A percentile compares a stretch with the other conserved stretches of the same genome.
Conservation (phyloP, 2,888 invertebrate species). For the Cryptocheilus praepositus region DNA sequence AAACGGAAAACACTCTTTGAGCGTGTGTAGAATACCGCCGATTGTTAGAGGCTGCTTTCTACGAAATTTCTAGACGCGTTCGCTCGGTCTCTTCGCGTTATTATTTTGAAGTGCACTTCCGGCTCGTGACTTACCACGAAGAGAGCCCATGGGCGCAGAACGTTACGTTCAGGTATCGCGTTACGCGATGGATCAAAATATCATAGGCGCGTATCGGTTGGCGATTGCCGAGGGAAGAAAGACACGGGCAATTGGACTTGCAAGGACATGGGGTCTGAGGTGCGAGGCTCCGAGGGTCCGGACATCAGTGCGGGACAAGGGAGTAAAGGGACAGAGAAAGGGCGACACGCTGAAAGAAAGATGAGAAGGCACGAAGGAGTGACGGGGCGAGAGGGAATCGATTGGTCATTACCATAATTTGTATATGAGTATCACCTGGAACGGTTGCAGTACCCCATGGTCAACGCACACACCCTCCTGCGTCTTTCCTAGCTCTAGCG, state of each 20-base stretch:
- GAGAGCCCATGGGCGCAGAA: constrained; percentile 8
- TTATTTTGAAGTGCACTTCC: too few species aligned
- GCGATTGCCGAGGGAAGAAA: constrained; percentile 4
- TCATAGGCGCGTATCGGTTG: constrained; percentile 34
- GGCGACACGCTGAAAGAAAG: constrained; percentile 3
- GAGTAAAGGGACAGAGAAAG: constrained; percentile 13
- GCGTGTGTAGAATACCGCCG: too few species aligned
- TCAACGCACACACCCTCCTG: constrained; percentile 43
- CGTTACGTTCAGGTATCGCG: constrained; percentile 39
- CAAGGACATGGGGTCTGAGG: constrained; percentile 22
- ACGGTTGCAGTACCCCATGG: constrained; percentile 55
- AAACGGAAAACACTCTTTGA: not conserved
- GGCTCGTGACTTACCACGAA: too few species aligned
- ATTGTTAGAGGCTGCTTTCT: too few species aligned
- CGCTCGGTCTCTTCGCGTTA: too few species aligned
- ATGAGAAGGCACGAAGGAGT: constrained; percentile 15
- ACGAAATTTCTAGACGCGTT: too few species aligned
- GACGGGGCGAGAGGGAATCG: constrained; percentile 49
- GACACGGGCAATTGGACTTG: constrained; percentile 48
- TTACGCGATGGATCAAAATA: constrained; percentile 62
- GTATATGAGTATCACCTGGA: constrained; percentile 69
- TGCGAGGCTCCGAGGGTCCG: not conserved
- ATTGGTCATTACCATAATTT: constrained; percentile 70
- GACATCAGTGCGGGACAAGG: not conserved
- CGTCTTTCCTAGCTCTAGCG: constrained; percentile 31